These are phyloP conservation scores for Carassius carassius DNA, from an alignment of 2,113 vertebrate species.

Conservation along the genomic window DNA sequence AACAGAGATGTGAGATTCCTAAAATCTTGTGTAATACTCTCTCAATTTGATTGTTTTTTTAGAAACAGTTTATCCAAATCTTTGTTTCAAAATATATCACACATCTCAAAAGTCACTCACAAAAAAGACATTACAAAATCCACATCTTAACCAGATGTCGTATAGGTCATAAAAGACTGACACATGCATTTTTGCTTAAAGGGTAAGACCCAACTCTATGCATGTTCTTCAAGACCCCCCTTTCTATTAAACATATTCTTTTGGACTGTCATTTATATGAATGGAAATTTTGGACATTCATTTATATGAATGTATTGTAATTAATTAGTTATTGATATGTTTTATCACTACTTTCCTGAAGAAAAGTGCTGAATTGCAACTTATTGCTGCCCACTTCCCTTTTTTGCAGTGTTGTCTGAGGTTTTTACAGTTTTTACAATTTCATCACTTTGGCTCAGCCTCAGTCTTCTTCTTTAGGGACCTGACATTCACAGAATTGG, in stretches of 20 bases:
- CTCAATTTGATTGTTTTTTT: not conserved
- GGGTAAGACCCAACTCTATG: too few relatives aligned
- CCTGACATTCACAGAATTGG: not conserved
- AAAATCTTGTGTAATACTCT: not conserved
- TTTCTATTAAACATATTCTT: too few relatives aligned
- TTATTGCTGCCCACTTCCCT: conserved; percentile 46
- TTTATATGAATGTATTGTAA: not conserved
- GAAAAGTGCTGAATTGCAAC: not conserved
- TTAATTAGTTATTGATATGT: not conserved
- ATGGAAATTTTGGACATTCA: not conserved
- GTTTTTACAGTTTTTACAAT: conserved; percentile 24
- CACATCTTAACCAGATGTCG: too few relatives aligned
- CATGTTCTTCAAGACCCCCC: too few relatives aligned
- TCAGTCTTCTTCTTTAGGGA: conserved; percentile 13
- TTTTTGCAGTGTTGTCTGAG: not conserved
- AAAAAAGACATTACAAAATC: not conserved
- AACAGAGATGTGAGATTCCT: not conserved
- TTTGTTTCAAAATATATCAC: too few relatives aligned
- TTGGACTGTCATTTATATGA: too few relatives aligned
- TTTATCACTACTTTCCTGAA: too few relatives aligned
- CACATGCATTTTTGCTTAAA: too few relatives aligned
- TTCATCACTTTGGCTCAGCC: conserved; percentile 38
- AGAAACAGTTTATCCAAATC: too few relatives aligned
- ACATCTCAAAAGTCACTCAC: not conserved
- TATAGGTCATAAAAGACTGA: too few relatives aligned